phyloP scores from a whole-genome alignment of 2,113 vertebrate genomes.

The Sinocyclocheilus anophthalmus region DNA sequence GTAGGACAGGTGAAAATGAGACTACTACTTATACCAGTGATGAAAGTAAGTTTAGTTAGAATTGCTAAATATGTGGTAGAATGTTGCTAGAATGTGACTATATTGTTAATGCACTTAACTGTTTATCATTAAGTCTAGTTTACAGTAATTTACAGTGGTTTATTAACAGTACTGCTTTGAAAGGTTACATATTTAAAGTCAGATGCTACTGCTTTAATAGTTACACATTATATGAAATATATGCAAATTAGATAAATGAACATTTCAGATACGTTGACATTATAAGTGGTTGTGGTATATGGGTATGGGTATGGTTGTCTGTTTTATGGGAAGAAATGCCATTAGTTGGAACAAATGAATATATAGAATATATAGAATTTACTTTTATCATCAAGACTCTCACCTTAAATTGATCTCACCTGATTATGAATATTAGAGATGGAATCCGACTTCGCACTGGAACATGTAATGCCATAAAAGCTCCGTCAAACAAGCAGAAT shows the following conservation, averaged over 20 bases:
- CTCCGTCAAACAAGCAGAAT: slow-evolving; percentile 9
- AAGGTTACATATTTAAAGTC: not conserved
- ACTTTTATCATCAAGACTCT: not conserved
- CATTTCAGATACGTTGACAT: not conserved
- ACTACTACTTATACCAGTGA: not conserved
- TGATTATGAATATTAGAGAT: not conserved
- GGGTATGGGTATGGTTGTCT: not conserved
- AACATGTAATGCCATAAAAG: not conserved
- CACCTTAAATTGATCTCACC: not conserved
- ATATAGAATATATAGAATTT: not conserved
- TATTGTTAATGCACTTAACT: no score
- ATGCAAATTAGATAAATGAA: not conserved
- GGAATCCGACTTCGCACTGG: not conserved
- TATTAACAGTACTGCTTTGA: not conserved
- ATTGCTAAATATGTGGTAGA: not conserved
- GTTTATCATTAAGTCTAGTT: no score
- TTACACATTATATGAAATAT: not conserved
- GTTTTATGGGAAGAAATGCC: not conserved
- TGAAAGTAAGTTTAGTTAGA: not conserved
- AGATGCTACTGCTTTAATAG: not conserved
- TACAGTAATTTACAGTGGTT: no score
- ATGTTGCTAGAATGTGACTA: no score
- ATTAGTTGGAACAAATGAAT: slow-evolving; percentile 5
- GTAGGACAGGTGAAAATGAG: not conserved
- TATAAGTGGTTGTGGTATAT: not conserved